Percentiles rank a stretch among this genome's conserved stretches.
Evolutionary conservation across 1,140 invertebrate genomes (phyloP).

Genomic region (Cotesia chilonis): DNA sequence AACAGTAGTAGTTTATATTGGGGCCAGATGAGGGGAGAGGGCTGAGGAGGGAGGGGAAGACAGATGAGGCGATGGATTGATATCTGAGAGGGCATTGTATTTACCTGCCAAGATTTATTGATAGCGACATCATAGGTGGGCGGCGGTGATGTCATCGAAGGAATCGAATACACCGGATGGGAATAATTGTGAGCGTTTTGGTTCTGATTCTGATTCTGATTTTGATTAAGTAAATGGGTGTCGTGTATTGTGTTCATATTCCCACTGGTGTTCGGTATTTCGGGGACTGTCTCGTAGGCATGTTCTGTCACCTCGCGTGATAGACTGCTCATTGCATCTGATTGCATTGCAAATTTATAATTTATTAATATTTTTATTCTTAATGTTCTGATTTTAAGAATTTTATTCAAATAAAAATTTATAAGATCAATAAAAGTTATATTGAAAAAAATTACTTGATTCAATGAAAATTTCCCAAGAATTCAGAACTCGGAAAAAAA

Average conservation of each 20-base stretch:
- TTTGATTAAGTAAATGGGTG: conserved; percentile 43
- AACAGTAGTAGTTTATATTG: too few species aligned
- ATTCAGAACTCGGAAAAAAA: not conserved
- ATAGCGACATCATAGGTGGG: conserved; percentile 62
- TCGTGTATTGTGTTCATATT: conserved; percentile 41
- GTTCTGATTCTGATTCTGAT: too few species aligned
- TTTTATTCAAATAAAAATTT: too few species aligned
- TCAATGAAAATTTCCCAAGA: not conserved
- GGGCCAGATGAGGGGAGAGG: too few species aligned
- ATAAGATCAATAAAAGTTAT: too few species aligned
- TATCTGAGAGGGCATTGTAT: too few species aligned
- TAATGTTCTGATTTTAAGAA: not conserved
- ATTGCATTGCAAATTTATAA: conserved; percentile 51
- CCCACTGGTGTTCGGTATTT: conserved; percentile 39
- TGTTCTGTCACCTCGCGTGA: conserved; percentile 54
- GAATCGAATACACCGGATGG: conserved; percentile 55
- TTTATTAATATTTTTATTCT: not conserved
- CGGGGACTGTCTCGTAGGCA: conserved; percentile 56
- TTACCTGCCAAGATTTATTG: conserved; percentile 60
- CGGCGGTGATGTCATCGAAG: conserved; percentile 64
- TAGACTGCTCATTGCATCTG: conserved; percentile 49
- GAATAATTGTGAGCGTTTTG: conserved; percentile 43
- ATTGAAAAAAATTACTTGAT: not conserved
- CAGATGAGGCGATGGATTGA: too few species aligned
- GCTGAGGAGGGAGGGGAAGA: too few species aligned